Percentiles rank a stretch among this genome's conserved stretches.
These are phyloP conservation scores for Spatulosminthurus flaviceps DNA, from an alignment of 2,888 invertebrate genomes.

Conservation along the genomic window DNA sequence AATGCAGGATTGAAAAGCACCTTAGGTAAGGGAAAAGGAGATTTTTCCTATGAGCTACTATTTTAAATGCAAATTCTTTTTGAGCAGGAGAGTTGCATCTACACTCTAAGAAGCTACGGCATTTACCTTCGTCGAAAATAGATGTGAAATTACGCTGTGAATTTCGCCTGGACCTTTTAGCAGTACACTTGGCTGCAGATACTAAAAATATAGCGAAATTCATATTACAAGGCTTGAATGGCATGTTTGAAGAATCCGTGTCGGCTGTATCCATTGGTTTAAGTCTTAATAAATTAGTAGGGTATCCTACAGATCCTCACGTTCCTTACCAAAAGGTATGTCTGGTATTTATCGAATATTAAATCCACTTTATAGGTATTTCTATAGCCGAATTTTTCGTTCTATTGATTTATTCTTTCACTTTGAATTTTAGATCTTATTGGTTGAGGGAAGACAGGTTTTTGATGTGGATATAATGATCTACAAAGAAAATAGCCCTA, in stretches of 20 bases:
- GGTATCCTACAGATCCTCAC: background rate
- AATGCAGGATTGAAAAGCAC: conserved; percentile 10
- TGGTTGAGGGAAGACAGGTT: conserved; percentile 3
- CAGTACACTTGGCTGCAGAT: background rate
- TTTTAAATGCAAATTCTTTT: background rate
- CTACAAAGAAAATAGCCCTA: background rate
- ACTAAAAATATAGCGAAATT: conserved; percentile 22
- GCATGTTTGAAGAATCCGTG: background rate
- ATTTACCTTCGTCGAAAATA: background rate
- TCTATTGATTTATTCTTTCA: background rate
- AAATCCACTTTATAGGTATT: too few relatives aligned
- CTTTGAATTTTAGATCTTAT: conserved; percentile 2
- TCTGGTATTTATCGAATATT: too few relatives aligned
- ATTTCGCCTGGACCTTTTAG: background rate
- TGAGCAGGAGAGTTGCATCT: background rate
- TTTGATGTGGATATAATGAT: background rate
- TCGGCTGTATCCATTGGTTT: background rate
- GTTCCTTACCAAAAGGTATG: conserved; percentile 9
- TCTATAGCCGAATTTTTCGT: too few relatives aligned
- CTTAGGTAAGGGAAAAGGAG: too few relatives aligned
- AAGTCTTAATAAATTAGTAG: background rate
- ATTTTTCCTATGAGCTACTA: too few relatives aligned
- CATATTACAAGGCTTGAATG: background rate
- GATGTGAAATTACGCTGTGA: background rate
- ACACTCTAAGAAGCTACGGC: background rate